Conservation (phyloP, 2,888 invertebrate genomes). For the Ochropacha duplaris region DNA sequence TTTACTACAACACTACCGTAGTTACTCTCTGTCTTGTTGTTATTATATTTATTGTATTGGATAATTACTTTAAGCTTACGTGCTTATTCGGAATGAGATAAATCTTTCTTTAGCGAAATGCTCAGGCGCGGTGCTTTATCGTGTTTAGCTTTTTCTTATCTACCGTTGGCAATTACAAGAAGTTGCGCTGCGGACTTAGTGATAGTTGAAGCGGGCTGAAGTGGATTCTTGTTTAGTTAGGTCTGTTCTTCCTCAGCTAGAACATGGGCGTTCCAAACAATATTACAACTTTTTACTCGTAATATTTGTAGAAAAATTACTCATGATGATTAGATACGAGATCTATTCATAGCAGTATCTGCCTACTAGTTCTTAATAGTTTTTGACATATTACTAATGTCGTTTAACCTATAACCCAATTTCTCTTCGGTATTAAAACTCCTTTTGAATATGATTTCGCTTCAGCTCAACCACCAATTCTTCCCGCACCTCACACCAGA, state of each 20-base stretch:
- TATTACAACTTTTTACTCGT: too few species aligned
- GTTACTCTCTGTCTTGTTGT: not conserved
- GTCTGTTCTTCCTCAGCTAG: too few species aligned
- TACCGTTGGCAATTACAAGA: conserved; percentile 46
- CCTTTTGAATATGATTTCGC: conserved; percentile 14
- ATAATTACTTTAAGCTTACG: conserved; percentile 14
- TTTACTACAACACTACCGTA: not conserved
- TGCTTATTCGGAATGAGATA: conserved; percentile 21
- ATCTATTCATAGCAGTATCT: too few species aligned
- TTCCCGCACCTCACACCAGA: conserved; percentile 27
- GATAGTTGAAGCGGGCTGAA: conserved; percentile 23
- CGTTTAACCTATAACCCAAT: too few species aligned
- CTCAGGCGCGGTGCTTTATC: conserved; percentile 49
- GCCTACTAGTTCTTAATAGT: too few species aligned
- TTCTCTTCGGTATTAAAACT: too few species aligned
- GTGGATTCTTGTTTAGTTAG: conserved; percentile 7
- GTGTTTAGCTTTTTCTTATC: conserved; percentile 58
- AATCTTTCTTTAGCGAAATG: conserved; percentile 45
- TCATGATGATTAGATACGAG: too few species aligned
- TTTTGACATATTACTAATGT: too few species aligned
- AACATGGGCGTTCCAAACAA: too few species aligned
- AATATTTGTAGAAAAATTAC: too few species aligned
- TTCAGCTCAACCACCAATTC: conserved; percentile 15
- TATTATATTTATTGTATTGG: conserved; percentile 5
- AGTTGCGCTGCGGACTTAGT: conserved; percentile 27